A percentile compares a stretch with the other conserved stretches of the same genome.
phyloP scores from a whole-genome alignment of 2,888 invertebrate species.

The Rhagophthalmus giganteus region DNA sequence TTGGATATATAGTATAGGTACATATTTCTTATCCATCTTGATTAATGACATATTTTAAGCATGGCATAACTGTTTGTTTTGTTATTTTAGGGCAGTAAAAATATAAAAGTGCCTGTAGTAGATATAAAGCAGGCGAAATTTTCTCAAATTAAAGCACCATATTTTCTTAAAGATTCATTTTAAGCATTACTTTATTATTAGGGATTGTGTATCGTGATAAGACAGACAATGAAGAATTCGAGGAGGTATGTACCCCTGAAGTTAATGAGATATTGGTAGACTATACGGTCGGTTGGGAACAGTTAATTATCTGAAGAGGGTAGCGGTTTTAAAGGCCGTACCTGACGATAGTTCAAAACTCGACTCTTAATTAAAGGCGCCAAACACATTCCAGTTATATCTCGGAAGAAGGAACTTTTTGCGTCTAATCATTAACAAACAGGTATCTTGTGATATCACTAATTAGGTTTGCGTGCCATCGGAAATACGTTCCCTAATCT shows the following conservation, averaged over 20 bases:
- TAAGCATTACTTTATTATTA: slow-evolving; percentile 24
- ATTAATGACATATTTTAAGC: too few species aligned
- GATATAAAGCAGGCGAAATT: neutral
- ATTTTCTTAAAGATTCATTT: slow-evolving; percentile 1
- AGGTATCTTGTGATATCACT: slow-evolving; percentile 12
- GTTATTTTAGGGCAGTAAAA: too few species aligned
- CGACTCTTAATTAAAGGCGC: slow-evolving; percentile 25
- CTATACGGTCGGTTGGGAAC: slow-evolving; percentile 44
- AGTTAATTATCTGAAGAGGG: slow-evolving; percentile 51
- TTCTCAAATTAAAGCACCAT: neutral
- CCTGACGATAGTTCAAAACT: slow-evolving; percentile 29
- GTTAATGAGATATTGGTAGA: slow-evolving; percentile 51
- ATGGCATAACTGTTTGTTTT: too few species aligned
- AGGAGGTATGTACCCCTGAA: slow-evolving; percentile 46
- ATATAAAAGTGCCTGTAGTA: too few species aligned
- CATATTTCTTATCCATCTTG: too few species aligned
- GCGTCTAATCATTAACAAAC: slow-evolving; percentile 5
- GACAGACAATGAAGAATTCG: slow-evolving; percentile 41
- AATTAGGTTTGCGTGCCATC: slow-evolving; percentile 19
- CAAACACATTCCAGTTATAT: neutral
- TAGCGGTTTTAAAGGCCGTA: slow-evolving; percentile 37
- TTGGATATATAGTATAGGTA: too few species aligned
- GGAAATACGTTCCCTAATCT: slow-evolving; percentile 21
- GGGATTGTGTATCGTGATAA: slow-evolving; percentile 29
- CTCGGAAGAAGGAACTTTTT: slow-evolving; percentile 4